A percentile compares a stretch with the other conserved stretches of the same genome.
phyloP scores from a whole-genome alignment of 2,113 vertebrate genomes.

The Mormoops blainvillei region DNA sequence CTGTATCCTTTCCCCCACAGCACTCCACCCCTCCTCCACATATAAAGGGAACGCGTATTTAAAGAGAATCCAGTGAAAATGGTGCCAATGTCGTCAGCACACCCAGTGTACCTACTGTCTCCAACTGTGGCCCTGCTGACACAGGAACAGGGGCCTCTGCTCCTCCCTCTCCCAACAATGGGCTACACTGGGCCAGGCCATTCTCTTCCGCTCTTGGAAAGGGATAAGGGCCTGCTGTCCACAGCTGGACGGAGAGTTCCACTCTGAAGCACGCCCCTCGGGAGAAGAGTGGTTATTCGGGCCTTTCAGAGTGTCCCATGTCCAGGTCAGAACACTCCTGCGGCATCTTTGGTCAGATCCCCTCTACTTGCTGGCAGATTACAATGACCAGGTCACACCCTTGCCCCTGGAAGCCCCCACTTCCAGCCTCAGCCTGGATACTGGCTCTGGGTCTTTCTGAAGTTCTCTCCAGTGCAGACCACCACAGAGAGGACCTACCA shows the following conservation, averaged over 20 bases:
- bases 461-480: neutral
- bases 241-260: neutral
- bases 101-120: neutral
- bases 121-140: neutral
- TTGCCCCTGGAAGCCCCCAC: neutral
- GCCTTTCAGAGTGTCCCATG: neutral
- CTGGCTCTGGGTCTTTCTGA: neutral
- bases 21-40: neutral
- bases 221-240: neutral
- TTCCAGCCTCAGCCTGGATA: neutral
- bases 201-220: neutral
- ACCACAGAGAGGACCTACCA: neutral
- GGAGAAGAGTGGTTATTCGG: neutral
- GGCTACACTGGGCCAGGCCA: no score
- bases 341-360: neutral
- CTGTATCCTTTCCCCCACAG: neutral
- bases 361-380: neutral
- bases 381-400: neutral
- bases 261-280: neutral
- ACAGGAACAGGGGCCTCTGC: neutral
- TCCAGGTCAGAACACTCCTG: neutral
- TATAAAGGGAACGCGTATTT: neutral
- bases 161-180: neutral
- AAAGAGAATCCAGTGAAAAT: neutral
- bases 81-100: neutral